A percentile compares a stretch with the other conserved stretches of the same genome.
These are phyloP conservation scores for Steinernema hermaphroditum DNA, from an alignment of 2,888 invertebrate genomes.

Conservation along the genomic window DNA sequence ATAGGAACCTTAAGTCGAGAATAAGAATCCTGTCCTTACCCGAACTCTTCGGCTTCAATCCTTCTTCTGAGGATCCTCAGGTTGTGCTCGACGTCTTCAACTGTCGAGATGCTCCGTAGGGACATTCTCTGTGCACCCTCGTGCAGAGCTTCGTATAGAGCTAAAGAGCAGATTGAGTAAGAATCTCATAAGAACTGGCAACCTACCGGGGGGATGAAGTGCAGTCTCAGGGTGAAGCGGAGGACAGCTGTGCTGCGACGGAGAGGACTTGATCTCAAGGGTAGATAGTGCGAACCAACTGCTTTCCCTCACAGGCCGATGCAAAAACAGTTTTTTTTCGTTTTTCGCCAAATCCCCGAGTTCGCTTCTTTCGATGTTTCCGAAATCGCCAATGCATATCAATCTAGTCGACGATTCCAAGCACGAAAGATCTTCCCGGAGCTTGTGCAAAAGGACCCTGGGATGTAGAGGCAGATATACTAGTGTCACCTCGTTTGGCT, in stretches of 20 bases:
- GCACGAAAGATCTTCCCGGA: too few species aligned
- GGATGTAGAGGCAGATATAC: too few species aligned
- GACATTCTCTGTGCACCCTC: not conserved
- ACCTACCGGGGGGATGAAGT: not conserved
- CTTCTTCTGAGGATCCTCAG: not conserved
- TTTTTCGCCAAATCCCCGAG: not conserved
- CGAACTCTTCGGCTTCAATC: not conserved
- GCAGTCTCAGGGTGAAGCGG: not conserved
- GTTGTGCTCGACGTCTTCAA: not conserved
- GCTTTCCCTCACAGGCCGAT: not conserved
- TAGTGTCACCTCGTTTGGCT: too few species aligned
- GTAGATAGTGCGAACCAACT: not conserved
- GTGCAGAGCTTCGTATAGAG: not conserved
- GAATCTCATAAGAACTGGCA: not conserved
- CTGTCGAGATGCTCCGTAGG: not conserved
- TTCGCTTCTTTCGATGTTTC: not conserved
- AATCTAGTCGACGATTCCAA: too few species aligned
- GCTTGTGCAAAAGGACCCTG: too few species aligned
- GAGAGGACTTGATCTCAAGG: not conserved
- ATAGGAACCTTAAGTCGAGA: not conserved
- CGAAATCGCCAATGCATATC: too few species aligned
- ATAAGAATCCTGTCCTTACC: not conserved
- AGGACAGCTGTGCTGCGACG: not conserved
- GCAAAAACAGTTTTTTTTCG: not conserved
- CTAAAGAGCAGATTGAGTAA: not conserved